Evolutionary conservation across 2,888 invertebrate species (phyloP), one percentile per base, ranked within the genome.

Genomic region (Dromius quadrimaculatus): DNA sequence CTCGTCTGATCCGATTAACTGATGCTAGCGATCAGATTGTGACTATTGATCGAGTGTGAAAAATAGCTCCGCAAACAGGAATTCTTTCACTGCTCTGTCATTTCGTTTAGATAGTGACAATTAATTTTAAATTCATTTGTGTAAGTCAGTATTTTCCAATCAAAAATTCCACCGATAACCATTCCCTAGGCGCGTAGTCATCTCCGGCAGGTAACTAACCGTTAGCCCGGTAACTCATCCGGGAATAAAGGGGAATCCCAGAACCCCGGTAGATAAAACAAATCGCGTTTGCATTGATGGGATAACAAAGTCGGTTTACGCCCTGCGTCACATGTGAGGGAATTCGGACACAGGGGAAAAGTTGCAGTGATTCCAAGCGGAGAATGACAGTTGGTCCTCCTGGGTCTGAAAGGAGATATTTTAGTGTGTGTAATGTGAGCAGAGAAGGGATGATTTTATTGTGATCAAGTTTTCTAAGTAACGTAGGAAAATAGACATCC

Each of bases 191-290:
- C n/a, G n/a, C n/a, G n/a, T n/a, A n/a, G n/a, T n/a, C n/a, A n/a
- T n/a, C n/a, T n/a, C n/a, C n/a, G n/a, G n/a, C 50, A 54, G 50
- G 50, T 54, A 54, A 54, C 50, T 54, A 54, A 54, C 50, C 50
- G 28, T 54, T 28, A 54, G 50, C 28, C 50, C 28, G 50, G 50
- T 15, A 54, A 54, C 17, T 28, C 50, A 28, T 17, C 28, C 23
- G 50, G 28, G 50, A 54, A 15, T 23, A n/a, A n/a, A n/a, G n/a
- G n/a, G 11, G 15, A 41, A 47, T 9, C 47, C 47, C 19, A 43
- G 43, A 43, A 28, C 50, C 13, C n/a, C 50, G 23, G 13, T 28
- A 23, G 50, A 54, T 54, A 54, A 54, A 54, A 54, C 32, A 54
- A 28, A 54, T 54, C 50, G 50, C 32, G 50, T 54, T 28, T 54